Percentiles rank a stretch among this genome's conserved stretches.
Evolutionary conservation across 1,140 invertebrate species (phyloP).

Genomic region (Telenomus remus): DNA sequence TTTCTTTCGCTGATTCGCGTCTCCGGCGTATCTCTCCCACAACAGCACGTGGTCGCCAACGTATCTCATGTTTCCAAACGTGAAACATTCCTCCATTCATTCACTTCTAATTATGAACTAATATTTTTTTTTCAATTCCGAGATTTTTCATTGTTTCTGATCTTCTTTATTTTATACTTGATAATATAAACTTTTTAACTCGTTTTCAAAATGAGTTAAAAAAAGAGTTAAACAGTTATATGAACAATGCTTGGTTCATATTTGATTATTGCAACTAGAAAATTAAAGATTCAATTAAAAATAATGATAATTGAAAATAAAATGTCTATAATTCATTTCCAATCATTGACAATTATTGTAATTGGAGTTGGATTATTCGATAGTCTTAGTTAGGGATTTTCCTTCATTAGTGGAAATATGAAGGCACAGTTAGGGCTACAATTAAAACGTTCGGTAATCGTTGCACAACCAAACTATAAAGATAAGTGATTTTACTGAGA

Average conservation of each 20-base stretch:
- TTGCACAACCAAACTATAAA: slow-evolving; percentile 17
- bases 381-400: slow-evolving; percentile 7
- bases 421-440: slow-evolving; percentile 1
- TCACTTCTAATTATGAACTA: too few species aligned
- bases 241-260: too few species aligned
- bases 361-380: slow-evolving; percentile 2
- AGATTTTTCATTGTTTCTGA: too few species aligned
- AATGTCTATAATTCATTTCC: too few species aligned
- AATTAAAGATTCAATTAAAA: too few species aligned
- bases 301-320: too few species aligned
- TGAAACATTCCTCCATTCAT: not conserved
- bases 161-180: too few species aligned
- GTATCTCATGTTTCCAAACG: slow-evolving; percentile 18
- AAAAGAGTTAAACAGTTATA: too few species aligned
- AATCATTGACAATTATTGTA: not conserved
- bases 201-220: too few species aligned
- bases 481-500: slow-evolving; percentile 24
- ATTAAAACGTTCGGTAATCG: slow-evolving; percentile 31
- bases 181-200: too few species aligned
- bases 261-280: too few species aligned
- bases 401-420: slow-evolving; percentile 33
- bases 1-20: slow-evolving; percentile 62
- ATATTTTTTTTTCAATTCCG: too few species aligned
- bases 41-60: slow-evolving; percentile 43
- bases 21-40: slow-evolving; percentile 58